Conservation (phyloP, 2,113 vertebrate genomes). For the Neotragus pygmaeus region DNA sequence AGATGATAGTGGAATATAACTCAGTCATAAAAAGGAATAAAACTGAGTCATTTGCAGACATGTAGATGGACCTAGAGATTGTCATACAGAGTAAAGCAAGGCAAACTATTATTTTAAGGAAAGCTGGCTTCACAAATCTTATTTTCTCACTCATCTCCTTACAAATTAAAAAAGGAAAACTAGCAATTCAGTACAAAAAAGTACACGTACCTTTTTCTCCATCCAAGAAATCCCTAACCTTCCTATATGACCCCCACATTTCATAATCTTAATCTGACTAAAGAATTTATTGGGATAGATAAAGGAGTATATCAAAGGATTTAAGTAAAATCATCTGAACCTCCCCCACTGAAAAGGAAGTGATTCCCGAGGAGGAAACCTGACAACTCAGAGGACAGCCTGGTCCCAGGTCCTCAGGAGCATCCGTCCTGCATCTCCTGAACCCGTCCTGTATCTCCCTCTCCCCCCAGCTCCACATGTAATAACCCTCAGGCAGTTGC, state of each 20-base stretch:
- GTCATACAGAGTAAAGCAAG: neutral
- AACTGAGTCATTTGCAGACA: neutral
- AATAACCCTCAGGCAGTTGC: neutral
- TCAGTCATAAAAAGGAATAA: neutral
- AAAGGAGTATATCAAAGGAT: neutral
- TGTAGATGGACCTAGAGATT: neutral
- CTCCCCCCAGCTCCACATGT: neutral
- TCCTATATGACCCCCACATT: neutral
- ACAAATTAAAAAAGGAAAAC: neutral
- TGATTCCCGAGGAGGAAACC: neutral
- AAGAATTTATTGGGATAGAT: neutral
- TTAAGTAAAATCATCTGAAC: neutral
- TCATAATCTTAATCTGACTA: neutral
- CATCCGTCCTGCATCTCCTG: neutral
- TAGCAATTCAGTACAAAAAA: neutral
- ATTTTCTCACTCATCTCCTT: neutral
- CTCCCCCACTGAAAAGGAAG: neutral
- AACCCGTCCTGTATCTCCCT: neutral
- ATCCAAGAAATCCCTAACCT: neutral
- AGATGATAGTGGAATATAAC: neutral
- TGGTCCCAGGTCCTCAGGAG: no score
- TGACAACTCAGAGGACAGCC: accelerated
- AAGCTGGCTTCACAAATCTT: neutral
- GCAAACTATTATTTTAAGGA: neutral
- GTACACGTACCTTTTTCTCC: neutral